These are phyloP conservation scores for Gorsachius magnificus DNA, from an alignment of 2,797 vertebrate species.

Conservation along the genomic window DNA sequence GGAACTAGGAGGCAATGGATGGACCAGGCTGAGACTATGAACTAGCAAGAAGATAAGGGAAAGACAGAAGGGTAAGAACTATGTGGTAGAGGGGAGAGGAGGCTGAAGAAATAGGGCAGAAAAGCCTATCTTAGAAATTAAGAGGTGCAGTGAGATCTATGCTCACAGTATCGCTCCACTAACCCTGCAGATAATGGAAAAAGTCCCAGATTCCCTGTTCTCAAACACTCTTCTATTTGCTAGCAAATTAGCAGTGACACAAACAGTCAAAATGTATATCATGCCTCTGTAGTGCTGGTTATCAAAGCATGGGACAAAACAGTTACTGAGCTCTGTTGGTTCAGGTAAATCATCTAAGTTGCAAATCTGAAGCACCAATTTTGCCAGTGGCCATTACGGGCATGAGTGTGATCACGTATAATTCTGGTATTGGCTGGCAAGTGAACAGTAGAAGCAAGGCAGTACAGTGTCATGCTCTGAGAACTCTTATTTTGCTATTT, in stretches of 20 bases:
- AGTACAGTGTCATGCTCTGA: background rate
- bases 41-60: background rate
- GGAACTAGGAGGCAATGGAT: background rate
- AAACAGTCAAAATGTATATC: background rate
- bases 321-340: background rate
- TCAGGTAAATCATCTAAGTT: background rate
- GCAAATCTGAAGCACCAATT: background rate
- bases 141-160: background rate
- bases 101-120: background rate
- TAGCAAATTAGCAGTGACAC: background rate
- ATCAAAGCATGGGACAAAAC: background rate
- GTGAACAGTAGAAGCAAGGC: background rate
- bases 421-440: background rate
- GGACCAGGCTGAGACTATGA: background rate
- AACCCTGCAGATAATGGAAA: background rate
- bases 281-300: background rate
- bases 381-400: background rate
- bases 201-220: background rate
- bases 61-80: background rate
- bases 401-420: accelerated
- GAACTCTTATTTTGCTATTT: background rate
- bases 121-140: background rate
- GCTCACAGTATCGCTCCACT: background rate
- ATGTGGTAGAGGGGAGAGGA: background rate
- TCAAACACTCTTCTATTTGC: background rate